Evolutionary conservation across 2,797 vertebrate species (phyloP).

Genomic region (Denticeps clupeoides): DNA sequence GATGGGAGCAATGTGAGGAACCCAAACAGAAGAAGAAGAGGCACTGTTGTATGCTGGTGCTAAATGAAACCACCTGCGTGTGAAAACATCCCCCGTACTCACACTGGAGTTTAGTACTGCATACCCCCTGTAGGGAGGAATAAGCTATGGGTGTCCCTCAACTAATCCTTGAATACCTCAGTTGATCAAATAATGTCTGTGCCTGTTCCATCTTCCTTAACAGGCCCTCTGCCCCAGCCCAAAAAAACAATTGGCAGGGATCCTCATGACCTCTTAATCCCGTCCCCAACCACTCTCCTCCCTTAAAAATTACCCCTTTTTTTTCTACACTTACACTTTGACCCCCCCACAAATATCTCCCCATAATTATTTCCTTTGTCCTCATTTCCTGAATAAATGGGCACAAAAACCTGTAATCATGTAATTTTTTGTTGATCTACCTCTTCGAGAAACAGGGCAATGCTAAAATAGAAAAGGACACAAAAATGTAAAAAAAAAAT

Average conservation of each 20-base stretch:
- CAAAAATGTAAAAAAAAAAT: constrained; percentile 50
- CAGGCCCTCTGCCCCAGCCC: constrained; percentile 12
- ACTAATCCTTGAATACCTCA: constrained; percentile 5
- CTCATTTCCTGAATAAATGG: constrained; percentile 42
- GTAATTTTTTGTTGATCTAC: constrained; percentile 87
- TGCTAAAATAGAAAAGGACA: constrained; percentile 48
- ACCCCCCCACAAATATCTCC: constrained; percentile 10
- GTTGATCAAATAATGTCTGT: constrained; percentile 13
- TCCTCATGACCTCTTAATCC: constrained; percentile 20
- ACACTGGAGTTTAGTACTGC: constrained; percentile 1
- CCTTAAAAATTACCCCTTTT: constrained; percentile 2
- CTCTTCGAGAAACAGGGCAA: constrained; percentile 73
- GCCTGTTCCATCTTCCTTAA: constrained; percentile 19
- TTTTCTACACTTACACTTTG: constrained; percentile 16
- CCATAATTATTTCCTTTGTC: constrained; percentile 19
- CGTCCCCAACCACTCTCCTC: constrained; percentile 17
- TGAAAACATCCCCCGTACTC: neutral
- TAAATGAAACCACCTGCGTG: neutral
- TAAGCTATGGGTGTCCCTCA: neutral
- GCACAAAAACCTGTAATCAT: constrained; percentile 54
- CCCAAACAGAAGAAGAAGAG: neutral
- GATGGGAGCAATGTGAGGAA: constrained; percentile 1
- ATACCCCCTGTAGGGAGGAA: neutral
- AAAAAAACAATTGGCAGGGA: constrained; percentile 4
- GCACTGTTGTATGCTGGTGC: neutral